These are phyloP conservation scores for Athene noctua DNA, from an alignment of 2,113 vertebrate genomes.

Conservation along the genomic window DNA sequence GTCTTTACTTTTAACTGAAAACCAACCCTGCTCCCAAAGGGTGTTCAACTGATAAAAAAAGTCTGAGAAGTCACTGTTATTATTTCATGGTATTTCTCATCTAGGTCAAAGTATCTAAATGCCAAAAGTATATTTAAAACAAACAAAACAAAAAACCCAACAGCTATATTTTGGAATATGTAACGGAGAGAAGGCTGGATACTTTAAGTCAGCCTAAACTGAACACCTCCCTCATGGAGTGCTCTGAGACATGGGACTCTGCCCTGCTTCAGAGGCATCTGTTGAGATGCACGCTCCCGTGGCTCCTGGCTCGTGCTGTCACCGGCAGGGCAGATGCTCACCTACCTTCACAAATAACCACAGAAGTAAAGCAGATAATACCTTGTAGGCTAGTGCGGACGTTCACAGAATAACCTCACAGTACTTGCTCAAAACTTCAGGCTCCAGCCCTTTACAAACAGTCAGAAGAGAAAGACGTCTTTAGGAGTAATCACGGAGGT, in stretches of 20 bases:
- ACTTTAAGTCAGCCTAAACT: not conserved
- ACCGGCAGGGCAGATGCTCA: no score
- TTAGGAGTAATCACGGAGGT: not conserved
- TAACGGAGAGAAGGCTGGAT: not conserved
- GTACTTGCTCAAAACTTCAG: not conserved
- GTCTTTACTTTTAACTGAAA: not conserved
- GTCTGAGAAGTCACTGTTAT: not conserved
- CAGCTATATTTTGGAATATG: not conserved
- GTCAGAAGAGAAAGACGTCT: not conserved
- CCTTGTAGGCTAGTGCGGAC: not conserved
- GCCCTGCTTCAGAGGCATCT: not conserved
- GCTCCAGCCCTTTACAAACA: not conserved
- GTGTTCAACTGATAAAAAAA: not conserved
- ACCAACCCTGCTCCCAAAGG: not conserved
- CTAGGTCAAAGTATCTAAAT: not conserved
- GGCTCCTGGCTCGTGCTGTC: accelerated
- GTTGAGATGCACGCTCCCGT: not conserved
- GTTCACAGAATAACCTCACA: not conserved
- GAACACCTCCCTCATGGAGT: not conserved
- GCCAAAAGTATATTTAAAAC: not conserved
- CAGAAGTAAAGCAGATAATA: not conserved
- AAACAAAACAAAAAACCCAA: not conserved
- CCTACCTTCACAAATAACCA: not conserved
- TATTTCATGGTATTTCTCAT: not conserved
- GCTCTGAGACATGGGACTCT: not conserved